Evolutionary conservation across 2,888 invertebrate species (phyloP), one percentile per base, ranked within the genome.

Genomic region (Campoplex nolae): DNA sequence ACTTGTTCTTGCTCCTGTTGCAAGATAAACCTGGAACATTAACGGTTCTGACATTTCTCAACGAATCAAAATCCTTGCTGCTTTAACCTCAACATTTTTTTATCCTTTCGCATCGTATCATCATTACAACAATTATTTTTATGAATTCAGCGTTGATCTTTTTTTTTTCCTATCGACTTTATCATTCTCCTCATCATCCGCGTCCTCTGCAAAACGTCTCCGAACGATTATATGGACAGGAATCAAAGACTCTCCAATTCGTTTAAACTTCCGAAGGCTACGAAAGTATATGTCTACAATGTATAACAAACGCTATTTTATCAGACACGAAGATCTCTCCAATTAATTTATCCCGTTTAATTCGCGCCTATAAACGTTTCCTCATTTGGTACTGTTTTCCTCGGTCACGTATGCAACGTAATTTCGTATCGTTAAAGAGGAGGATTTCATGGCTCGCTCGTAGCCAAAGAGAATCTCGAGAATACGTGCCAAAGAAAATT

Each of bases 401-500:
- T 51, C 38, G 45, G 77, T 82, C 82, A 82, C 82, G 82, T 78
- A 78, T 18, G 16, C 23, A 35, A 16, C 48, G 9, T 58, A 38
- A 70, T 48, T 80, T 77, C 48, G 54, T 56, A 74, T 58, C 75
- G 42, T 45, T 18, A 48, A n/a, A 32, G 54, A 70, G 71, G 48
- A 80, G 77, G 76, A 80, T 86, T 80, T 83, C 75, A 73, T 73
- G 65, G 56, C 65, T 86, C 65, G 70, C 32, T 62, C 79, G 16
- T n/a, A 68, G 62, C 51, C 45, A 54, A 51, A 45, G 71, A 51
- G 76, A 65, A 28, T 84, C 65, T 38, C 77, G 84, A 23, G 23
- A 65, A 80, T 81, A 78, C 84, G 86, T 81, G 78, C 68, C 77
- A 74, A 78, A 75, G 81, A 84, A 87, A 82, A 82, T 82, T 62